A percentile compares a stretch with the other conserved stretches of the same genome.
These are phyloP conservation scores for Hexactinellida sp. DNA, from an alignment of 37 sponge, comb jelly and placozoan genomes.

Conservation along the genomic window DNA sequence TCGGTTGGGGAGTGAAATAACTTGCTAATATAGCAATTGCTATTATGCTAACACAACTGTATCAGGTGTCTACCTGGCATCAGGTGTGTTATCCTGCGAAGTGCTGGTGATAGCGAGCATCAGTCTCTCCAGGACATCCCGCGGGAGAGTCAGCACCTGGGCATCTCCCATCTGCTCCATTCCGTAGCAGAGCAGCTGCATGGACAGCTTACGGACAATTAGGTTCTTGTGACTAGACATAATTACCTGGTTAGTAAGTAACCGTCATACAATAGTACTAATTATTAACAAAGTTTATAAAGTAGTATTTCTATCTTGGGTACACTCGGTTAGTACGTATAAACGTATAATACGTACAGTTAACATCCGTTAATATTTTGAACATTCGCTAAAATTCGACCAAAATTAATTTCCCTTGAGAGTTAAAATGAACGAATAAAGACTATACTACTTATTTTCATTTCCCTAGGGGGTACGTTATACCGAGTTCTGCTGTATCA, in stretches of 20 bases:
- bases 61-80: conserved; percentile 25
- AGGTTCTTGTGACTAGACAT: conserved; percentile 41
- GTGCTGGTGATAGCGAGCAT: conserved; percentile 37
- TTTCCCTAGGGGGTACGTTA: not conserved
- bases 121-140: conserved; percentile 47
- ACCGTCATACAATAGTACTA: not conserved
- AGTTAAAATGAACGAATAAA: too few species aligned
- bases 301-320: not conserved
- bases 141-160: conserved; percentile 28
- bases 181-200: conserved; percentile 34
- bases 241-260: not conserved
- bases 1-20: too few species aligned
- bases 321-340: too few species aligned
- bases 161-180: conserved; percentile 37
- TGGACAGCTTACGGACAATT: conserved; percentile 41
- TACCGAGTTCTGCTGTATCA: not conserved
- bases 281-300: not conserved
- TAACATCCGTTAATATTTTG: too few species aligned
- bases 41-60: too few species aligned
- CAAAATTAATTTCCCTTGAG: too few species aligned
- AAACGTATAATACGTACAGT: too few species aligned
- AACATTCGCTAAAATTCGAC: too few species aligned
- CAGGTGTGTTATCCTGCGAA: conserved; percentile 37
- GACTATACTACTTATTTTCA: too few species aligned
- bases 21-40: too few species aligned